These are phyloP conservation scores for Brachystomella parvula DNA, from an alignment of 1,140 invertebrate species.

Conservation along the genomic window DNA sequence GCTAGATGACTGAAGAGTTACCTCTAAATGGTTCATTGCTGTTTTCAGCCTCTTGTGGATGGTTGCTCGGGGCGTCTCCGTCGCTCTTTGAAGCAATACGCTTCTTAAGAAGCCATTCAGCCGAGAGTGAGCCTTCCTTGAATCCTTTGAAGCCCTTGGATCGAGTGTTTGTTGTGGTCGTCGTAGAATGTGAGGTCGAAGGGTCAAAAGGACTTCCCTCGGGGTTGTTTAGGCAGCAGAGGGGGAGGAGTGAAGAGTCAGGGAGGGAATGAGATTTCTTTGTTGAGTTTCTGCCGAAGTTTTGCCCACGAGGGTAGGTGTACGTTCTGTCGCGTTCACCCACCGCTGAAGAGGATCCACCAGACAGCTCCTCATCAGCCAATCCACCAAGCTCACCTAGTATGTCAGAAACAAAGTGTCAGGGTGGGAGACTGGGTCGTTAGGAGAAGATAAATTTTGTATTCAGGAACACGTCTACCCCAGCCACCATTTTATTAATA, in stretches of 20 bases:
- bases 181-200: not conserved
- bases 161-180: not conserved
- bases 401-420: not conserved
- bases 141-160: too few species aligned
- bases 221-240: conserved; percentile 25
- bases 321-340: conserved; percentile 20
- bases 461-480: too few species aligned
- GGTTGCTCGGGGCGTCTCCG: conserved; percentile 35
- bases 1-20: too few species aligned
- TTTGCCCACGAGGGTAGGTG: conserved; percentile 16
- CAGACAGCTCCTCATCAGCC: not conserved
- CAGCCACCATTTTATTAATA: too few species aligned
- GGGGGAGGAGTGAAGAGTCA: conserved; percentile 30
- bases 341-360: conserved; percentile 14
- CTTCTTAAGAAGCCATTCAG: conserved; percentile 34
- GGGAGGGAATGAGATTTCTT: conserved; percentile 37
- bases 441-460: too few species aligned
- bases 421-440: too few species aligned
- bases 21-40: too few species aligned
- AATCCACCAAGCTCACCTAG: not conserved
- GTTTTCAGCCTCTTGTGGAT: too few species aligned
- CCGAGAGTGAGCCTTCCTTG: conserved; percentile 13
- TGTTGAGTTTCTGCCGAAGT: conserved; percentile 3
- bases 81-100: conserved; percentile 33
- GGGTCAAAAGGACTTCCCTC: not conserved